Evolutionary conservation across 2,797 vertebrate species (phyloP), one percentile per base, ranked within the genome.

Genomic region (Enteromius afrohamiltoni): DNA sequence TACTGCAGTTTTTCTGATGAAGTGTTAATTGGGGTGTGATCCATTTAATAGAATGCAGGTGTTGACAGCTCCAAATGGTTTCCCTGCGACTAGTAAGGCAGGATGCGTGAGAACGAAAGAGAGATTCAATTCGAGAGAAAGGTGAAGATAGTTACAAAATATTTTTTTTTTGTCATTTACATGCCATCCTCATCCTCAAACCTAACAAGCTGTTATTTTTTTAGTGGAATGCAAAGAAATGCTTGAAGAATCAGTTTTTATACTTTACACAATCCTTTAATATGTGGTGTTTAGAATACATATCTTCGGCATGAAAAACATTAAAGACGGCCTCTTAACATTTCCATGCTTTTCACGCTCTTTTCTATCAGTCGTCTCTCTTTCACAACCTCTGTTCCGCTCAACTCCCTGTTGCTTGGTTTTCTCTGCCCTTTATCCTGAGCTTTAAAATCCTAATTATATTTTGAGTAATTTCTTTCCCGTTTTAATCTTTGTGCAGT

Each of bases 11-110:
- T 73, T 83, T 75, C 34, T 69, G 60, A 80, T 77, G 76, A 77
- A 77, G 69, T 83, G 79, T 78, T 87, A 86, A 87, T 89, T 87
- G 74, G 80, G 64, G 88, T 77, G 85, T 85, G 75, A 84, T 85
- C 74, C 69, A 68, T 65, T 85, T 77, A 77, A 70, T 49, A 76
- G 68, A 58, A 86, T 85, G 73, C 77, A 81, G 88, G 23, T 58
- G 83, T 76, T 79, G 80, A 85, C 83, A 85, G 77, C 85, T 83
- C 77, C 67, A 75, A 26, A 62, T 49, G 80, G 49, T 62, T 77
- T 85, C 55, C 6, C 17, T 81, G 60, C 5, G 60, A 73, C 60
- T 55, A 67, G 47, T 65, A 19, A 64, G 7, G 2, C 55, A 73
- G 58, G 19, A 79, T 74, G n/a, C 2, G 0, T 80, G 42, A 64